phyloP scores from a whole-genome alignment of 2,113 vertebrate genomes.

The Epinephelus fuscoguttatus region DNA sequence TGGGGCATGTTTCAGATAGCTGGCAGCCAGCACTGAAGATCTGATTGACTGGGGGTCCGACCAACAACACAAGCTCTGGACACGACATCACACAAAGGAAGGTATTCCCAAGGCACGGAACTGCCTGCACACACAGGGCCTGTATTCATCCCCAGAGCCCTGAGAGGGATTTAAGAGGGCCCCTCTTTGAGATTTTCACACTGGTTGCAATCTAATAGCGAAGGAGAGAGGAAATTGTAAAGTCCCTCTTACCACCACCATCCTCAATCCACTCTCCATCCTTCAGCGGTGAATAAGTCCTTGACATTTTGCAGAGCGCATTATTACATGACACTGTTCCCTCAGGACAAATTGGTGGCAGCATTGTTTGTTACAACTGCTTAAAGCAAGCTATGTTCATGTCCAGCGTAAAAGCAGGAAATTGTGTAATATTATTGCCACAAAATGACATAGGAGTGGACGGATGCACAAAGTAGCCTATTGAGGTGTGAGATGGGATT shows the following conservation, averaged over 20 bases:
- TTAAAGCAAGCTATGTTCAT: background rate
- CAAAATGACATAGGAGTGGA: background rate
- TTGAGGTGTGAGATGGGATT: background rate
- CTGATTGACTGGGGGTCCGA: constrained; percentile 42
- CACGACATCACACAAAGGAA: constrained; percentile 48
- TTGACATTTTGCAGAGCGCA: background rate
- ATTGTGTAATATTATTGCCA: background rate
- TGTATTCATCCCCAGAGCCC: constrained; percentile 42
- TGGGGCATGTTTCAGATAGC: constrained; percentile 44
- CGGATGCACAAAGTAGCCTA: too few species aligned
- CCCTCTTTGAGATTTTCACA: constrained; percentile 37
- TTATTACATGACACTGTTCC: background rate
- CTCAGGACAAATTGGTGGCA: background rate
- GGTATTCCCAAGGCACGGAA: constrained; percentile 45
- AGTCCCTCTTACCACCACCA: background rate
- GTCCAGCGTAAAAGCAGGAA: background rate
- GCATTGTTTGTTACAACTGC: constrained; percentile 2
- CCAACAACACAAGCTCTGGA: constrained; percentile 42
- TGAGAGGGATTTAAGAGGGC: constrained; percentile 22
- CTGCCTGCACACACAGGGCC: constrained; percentile 26
- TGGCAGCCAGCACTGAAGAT: constrained; percentile 35
- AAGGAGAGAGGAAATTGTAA: constrained; percentile 8
- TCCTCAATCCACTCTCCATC: background rate
- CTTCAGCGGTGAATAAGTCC: background rate
- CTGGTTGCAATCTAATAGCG: constrained; percentile 20